Base-by-base conservation (phyloP, 2,888 invertebrate species). In the Notocelia uddmanniana region DNA sequence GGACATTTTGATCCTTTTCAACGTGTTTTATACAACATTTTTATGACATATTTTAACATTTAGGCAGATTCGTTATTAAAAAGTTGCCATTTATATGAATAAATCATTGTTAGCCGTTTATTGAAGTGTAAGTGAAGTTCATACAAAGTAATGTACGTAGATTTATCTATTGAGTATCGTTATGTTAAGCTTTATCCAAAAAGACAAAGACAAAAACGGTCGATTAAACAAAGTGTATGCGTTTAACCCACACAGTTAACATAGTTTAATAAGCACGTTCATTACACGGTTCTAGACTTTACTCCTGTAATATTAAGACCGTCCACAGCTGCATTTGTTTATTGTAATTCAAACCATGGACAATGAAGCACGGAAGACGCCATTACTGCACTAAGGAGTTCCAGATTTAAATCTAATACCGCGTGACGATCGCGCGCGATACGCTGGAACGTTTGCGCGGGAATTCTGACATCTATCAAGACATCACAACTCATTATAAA, bases 341-440 rank as follows among this genome's bases (percentile, higher is more conserved):
- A 6, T 34, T 60, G 41, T 34, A 34, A 52, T 41, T 18, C 34
- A 34, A 18, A 31, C 37, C 64, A 45, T 60, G 69, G 79, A 78
- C 78, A 79, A 80, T 77, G 74, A 73, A 79, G 79, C 78, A 78
- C 79, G 84, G 84, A 85, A 87, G 85, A 86, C 83, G 80, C 83
- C 85, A 86, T 89, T 89, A 89, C 81, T 81, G 80, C 83, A 85
- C 85, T 86, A 89, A 88, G 85, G 87, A 88, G 88, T 90, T 89
- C 87, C 86, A 89, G 87, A 91, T 91, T 89, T 86, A 85, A 88
- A 91, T 90, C 89, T 88, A 89, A 89, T 88, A 89, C 86, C 77
- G 87, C 90, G 89, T 90, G 91, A 91, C 90, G 87, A 84, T 85
- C 80, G 83, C 81, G 79, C 82, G 85, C 84, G 81, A 85, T 85